A percentile compares a stretch with the other conserved stretches of the same genome.
Conservation (phyloP, 2,888 invertebrate genomes). For the Phanerotoma sp. region DNA sequence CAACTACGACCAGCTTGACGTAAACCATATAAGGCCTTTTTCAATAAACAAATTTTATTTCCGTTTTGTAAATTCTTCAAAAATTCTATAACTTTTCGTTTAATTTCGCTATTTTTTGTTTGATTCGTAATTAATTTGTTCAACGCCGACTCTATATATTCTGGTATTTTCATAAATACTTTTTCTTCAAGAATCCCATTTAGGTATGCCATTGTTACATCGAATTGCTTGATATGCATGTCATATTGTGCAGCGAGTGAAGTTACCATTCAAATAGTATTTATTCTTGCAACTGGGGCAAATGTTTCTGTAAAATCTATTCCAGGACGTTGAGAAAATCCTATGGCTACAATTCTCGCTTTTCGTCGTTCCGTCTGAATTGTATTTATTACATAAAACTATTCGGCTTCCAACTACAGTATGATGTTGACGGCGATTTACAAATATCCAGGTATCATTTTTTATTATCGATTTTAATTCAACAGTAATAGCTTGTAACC, state of each 20-base stretch:
- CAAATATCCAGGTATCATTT: constrained; percentile 25
- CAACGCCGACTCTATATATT: not conserved
- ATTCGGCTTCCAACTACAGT: constrained; percentile 23
- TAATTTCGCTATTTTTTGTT: not conserved
- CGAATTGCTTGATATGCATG: constrained; percentile 26
- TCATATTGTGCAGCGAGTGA: constrained; percentile 21
- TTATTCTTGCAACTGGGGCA: constrained; percentile 22
- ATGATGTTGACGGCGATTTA: constrained; percentile 14
- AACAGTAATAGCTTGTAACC: constrained; percentile 15
- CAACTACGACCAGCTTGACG: constrained; percentile 25
- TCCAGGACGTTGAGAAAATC: constrained; percentile 10
- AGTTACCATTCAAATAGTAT: constrained; percentile 17
- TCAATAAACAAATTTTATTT: constrained; percentile 13
- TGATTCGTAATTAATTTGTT: not conserved
- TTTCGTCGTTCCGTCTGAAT: too few species aligned
- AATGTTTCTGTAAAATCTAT: constrained; percentile 27
- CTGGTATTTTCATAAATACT: constrained; percentile 11
- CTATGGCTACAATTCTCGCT: constrained; percentile 17
- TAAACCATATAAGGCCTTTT: constrained; percentile 20
- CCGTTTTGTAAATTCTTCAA: not conserved
- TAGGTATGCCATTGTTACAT: constrained; percentile 28
- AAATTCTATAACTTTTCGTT: not conserved
- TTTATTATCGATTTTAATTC: constrained; percentile 26
- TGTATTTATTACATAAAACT: constrained; percentile 30
- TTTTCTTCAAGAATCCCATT: constrained; percentile 10